phyloP scores from a whole-genome alignment of 2,113 vertebrate species.

The Mirza zaza region DNA sequence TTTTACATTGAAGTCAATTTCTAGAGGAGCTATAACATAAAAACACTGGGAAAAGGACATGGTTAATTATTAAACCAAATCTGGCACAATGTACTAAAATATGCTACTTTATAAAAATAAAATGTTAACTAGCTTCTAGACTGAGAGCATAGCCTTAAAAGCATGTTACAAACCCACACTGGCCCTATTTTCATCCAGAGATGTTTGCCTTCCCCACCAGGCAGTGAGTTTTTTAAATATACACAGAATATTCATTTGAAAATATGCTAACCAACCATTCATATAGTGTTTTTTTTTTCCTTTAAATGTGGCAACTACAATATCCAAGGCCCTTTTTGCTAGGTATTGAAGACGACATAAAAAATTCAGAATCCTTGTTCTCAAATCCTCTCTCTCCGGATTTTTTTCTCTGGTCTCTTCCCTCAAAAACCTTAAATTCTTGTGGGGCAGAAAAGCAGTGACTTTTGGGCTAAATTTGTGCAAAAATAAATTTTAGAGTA shows the following conservation, averaged over 20 bases:
- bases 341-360: neutral
- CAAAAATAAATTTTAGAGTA: neutral
- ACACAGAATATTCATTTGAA: conserved; percentile 32
- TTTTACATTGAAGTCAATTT: conserved; percentile 70
- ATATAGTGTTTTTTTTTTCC: neutral
- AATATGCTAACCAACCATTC: neutral
- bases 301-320: neutral
- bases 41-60: neutral
- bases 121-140: conserved; percentile 49
- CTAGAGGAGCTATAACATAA: conserved; percentile 40
- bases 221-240: conserved; percentile 61
- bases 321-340: neutral
- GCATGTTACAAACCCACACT: conserved; percentile 31
- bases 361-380: neutral
- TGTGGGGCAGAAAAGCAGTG: neutral
- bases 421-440: neutral
- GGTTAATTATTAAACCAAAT: conserved; percentile 39
- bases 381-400: neutral
- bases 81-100: conserved; percentile 60
- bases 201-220: conserved; percentile 49
- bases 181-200: neutral
- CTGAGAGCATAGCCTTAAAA: conserved; percentile 42
- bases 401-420: neutral
- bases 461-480: neutral
- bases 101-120: conserved; percentile 56